A percentile compares a stretch with the other conserved stretches of the same genome.
These are phyloP conservation scores for Harpagifer antarcticus DNA, from an alignment of 2,797 vertebrate genomes.

Conservation along the genomic window DNA sequence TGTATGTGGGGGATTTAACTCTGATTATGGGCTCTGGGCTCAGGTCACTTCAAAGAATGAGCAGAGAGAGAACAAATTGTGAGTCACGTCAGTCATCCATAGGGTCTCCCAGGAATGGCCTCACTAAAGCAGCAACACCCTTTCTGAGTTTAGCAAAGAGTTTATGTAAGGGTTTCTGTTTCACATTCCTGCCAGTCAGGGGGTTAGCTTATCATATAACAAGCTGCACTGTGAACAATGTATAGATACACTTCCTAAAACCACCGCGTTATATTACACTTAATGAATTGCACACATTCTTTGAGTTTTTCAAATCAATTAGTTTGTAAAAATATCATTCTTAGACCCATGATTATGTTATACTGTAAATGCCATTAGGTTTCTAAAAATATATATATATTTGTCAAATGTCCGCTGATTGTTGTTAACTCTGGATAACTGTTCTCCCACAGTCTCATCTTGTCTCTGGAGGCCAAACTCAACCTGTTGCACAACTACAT, in stretches of 20 bases:
- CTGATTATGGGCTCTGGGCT: slow-evolving; percentile 62
- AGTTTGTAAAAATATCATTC: background rate
- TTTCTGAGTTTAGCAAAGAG: slow-evolving; percentile 58
- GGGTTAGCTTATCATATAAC: slow-evolving; percentile 53
- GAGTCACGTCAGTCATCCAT: slow-evolving; percentile 60
- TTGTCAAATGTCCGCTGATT: slow-evolving; percentile 16
- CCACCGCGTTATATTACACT: background rate
- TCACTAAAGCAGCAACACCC: slow-evolving; percentile 61
- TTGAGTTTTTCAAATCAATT: background rate
- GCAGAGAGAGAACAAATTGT: slow-evolving; percentile 61
- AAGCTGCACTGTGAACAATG: slow-evolving; percentile 44
- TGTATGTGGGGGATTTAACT: slow-evolving; percentile 64
- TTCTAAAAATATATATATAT: background rate
- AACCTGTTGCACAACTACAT: slow-evolving; percentile 99
- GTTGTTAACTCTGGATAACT: slow-evolving; percentile 32
- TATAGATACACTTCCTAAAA: slow-evolving; percentile 8
- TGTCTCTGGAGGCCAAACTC: slow-evolving; percentile 98
- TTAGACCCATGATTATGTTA: background rate
- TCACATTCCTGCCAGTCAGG: slow-evolving; percentile 72
- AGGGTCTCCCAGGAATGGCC: slow-evolving; percentile 64
- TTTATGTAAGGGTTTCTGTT: slow-evolving; percentile 73
- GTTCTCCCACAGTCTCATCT: slow-evolving; percentile 89
- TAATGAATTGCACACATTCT: slow-evolving; percentile 6
- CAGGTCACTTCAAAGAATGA: slow-evolving; percentile 65
- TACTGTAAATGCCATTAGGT: background rate